phyloP scores from a whole-genome alignment of 2,797 vertebrate species.

The Scleropages formosus region DNA sequence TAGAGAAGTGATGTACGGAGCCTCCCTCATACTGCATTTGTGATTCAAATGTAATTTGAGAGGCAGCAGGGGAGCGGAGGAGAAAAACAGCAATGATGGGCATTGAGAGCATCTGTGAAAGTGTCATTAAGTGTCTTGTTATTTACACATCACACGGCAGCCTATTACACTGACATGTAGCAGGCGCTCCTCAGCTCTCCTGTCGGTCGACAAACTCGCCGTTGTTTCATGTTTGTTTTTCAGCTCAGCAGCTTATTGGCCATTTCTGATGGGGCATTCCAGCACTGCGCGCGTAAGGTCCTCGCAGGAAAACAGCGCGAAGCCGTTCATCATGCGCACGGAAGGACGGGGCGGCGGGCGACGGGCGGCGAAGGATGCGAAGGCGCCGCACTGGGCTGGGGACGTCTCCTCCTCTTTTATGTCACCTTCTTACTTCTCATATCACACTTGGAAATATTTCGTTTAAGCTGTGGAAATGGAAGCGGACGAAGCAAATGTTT shows the following conservation, averaged over 20 bases:
- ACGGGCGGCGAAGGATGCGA: slow-evolving; percentile 61
- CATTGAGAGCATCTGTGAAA: slow-evolving; percentile 40
- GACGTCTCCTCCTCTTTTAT: slow-evolving; percentile 74
- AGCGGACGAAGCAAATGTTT: slow-evolving; percentile 75
- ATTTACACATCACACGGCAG: slow-evolving; percentile 79
- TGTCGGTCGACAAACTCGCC: slow-evolving; percentile 49
- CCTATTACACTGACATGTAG: slow-evolving; percentile 74
- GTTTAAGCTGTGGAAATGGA: slow-evolving; percentile 69
- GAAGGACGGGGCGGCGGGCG: slow-evolving; percentile 73
- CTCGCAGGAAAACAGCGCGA: slow-evolving; percentile 65
- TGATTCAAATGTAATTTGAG: slow-evolving; percentile 59
- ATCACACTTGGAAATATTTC: slow-evolving; percentile 70
- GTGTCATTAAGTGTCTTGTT: slow-evolving; percentile 70
- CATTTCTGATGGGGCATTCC: slow-evolving; percentile 75
- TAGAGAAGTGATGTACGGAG: slow-evolving; percentile 20
- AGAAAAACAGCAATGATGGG: slow-evolving; percentile 36
- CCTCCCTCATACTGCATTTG: slow-evolving; percentile 41
- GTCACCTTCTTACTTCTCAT: slow-evolving; percentile 75
- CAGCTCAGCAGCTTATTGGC: slow-evolving; percentile 75
- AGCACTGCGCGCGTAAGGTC: slow-evolving; percentile 61
- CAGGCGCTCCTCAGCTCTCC: slow-evolving; percentile 55
- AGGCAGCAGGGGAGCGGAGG: slow-evolving; percentile 32
- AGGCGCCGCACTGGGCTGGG: slow-evolving; percentile 69
- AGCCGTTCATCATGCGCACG: slow-evolving; percentile 72
- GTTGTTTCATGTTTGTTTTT: slow-evolving; percentile 73